A percentile compares a stretch with the other conserved stretches of the same genome.
These are phyloP conservation scores for Drosophila cognata DNA, from an alignment of 2,888 invertebrate species.

Conservation along the genomic window DNA sequence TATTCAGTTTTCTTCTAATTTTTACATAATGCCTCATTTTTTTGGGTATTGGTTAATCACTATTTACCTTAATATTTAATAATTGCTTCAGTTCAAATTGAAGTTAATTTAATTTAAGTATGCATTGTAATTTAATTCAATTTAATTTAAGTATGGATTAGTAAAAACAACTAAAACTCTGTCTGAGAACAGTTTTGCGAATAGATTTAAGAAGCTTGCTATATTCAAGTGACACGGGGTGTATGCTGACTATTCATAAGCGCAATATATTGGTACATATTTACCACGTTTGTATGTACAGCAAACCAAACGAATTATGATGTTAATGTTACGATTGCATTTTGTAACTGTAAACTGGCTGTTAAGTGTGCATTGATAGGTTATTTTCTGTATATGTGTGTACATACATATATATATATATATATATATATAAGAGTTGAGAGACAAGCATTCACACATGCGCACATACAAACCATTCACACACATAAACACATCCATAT, in stretches of 20 bases:
- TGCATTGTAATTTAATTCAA: background rate
- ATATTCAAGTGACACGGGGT: background rate
- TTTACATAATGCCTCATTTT: background rate
- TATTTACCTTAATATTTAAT: background rate
- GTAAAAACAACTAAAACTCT: background rate
- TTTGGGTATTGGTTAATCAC: background rate
- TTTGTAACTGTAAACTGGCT: background rate
- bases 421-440: background rate
- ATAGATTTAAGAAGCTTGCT: background rate
- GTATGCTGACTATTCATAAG: background rate
- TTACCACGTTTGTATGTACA: background rate
- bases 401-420: background rate
- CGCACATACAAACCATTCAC: conserved; percentile 28
- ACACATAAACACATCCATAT: conserved; percentile 16
- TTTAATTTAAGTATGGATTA: background rate
- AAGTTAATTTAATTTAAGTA: background rate
- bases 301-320: background rate
- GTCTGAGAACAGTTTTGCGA: background rate
- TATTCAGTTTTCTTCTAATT: background rate
- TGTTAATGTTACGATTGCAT: background rate
- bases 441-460: conserved; percentile 37
- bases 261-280: background rate
- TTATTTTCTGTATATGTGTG: background rate
- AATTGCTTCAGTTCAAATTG: background rate
- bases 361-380: background rate